These are phyloP conservation scores for Carassius auratus DNA, from an alignment of 2,113 vertebrate genomes.

Conservation along the genomic window DNA sequence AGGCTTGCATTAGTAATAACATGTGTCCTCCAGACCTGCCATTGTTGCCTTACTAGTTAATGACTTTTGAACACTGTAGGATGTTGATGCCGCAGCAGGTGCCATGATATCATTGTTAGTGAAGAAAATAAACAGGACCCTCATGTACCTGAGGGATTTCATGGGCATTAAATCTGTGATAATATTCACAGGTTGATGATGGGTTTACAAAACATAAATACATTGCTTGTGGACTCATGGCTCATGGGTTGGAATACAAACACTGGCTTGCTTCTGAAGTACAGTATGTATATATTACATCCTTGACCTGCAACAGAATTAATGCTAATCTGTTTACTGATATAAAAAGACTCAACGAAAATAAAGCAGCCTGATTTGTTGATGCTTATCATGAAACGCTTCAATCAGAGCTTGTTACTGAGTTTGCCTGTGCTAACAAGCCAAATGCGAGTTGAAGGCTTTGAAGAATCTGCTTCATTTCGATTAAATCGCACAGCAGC, in stretches of 20 bases:
- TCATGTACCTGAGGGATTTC: background rate
- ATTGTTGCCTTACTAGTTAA: conserved; percentile 52
- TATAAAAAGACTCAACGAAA: background rate
- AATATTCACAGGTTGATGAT: background rate
- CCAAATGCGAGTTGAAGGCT: conserved; percentile 4
- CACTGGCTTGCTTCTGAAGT: background rate
- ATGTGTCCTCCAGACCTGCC: conserved; percentile 37
- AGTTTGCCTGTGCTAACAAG: conserved; percentile 8
- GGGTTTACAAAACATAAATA: conserved; percentile 21
- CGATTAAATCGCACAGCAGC: conserved; percentile 11
- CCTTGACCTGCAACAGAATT: background rate
- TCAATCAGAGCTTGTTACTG: conserved; percentile 37
- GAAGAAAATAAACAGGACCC: conserved; percentile 34
- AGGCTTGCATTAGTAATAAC: conserved; percentile 47
- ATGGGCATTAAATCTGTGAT: background rate
- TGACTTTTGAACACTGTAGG: conserved; percentile 48
- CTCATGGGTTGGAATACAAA: background rate
- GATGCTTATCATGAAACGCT: conserved; percentile 23
- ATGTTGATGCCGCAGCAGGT: conserved; percentile 33
- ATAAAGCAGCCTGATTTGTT: conserved; percentile 10
- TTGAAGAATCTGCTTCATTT: conserved; percentile 35
- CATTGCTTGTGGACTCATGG: background rate
- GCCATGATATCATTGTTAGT: background rate
- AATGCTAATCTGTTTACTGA: conserved; percentile 34
- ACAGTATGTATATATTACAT: background rate